phyloP scores from a whole-genome alignment of 2,888 invertebrate genomes.

The Dicyrtoma fusca region DNA sequence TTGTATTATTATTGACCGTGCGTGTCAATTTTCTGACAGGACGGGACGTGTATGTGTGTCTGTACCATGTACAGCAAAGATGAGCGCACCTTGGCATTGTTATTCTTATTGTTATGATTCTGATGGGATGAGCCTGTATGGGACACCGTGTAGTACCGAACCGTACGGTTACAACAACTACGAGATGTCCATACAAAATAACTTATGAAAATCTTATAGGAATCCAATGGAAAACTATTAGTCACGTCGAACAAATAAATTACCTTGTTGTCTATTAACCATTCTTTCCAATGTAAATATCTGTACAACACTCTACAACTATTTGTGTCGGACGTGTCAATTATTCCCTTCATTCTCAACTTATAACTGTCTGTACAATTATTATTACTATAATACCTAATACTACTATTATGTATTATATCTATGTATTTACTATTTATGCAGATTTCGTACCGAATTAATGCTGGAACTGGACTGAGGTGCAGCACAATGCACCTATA shows the following conservation, averaged over 20 bases:
- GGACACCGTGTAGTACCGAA: not conserved
- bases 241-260: slow-evolving; percentile 15
- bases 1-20: slow-evolving; percentile 1
- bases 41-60: not conserved
- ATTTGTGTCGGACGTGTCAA: slow-evolving; percentile 14
- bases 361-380: not conserved
- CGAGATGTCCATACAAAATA: slow-evolving; percentile 1
- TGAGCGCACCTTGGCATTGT: slow-evolving; percentile 26
- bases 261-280: not conserved
- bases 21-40: slow-evolving; percentile 24
- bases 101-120: not conserved
- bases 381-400: too few relatives aligned
- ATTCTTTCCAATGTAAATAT: slow-evolving; percentile 4
- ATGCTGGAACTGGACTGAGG: too few relatives aligned
- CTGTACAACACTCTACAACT: not conserved
- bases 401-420: too few relatives aligned
- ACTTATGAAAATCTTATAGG: not conserved
- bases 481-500: too few relatives aligned
- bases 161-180: too few relatives aligned
- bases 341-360: slow-evolving; percentile 9
- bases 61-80: slow-evolving; percentile 1
- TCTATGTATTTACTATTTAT: too few relatives aligned
- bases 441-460: too few relatives aligned
- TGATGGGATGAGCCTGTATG: not conserved
- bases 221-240: slow-evolving; percentile 3